Evolutionary conservation across 2,113 vertebrate species (phyloP).

Genomic region (Erythrocercus mccallii): DNA sequence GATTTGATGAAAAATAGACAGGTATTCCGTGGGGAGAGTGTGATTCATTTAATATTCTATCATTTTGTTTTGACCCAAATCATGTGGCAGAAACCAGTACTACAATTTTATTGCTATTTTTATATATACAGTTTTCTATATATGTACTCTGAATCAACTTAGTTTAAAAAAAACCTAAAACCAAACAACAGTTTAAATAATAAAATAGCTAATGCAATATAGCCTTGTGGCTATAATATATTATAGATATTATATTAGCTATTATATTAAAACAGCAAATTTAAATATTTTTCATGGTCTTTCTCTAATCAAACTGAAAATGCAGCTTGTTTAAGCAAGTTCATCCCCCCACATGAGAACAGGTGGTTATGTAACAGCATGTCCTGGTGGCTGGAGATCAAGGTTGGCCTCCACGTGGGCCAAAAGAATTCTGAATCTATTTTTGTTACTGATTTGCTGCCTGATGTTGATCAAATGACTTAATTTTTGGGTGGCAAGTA

Average conservation of each 20-base stretch:
- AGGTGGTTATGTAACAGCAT: neutral
- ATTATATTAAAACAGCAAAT: neutral
- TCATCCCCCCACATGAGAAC: neutral
- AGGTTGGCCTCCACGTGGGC: neutral
- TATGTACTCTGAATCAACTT: neutral
- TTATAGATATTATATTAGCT: no score
- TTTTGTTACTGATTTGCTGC: neutral
- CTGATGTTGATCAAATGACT: neutral
- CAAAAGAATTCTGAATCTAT: neutral
- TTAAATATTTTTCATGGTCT: neutral
- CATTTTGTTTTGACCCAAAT: neutral
- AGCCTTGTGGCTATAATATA: neutral
- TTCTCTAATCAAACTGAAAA: neutral
- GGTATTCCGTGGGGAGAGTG: neutral
- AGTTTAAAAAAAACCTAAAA: neutral
- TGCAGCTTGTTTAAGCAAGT: neutral
- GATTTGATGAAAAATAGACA: neutral
- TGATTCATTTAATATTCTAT: neutral
- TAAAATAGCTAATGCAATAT: neutral
- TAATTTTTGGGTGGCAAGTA: neutral
- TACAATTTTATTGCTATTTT: neutral
- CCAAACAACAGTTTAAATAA: neutral
- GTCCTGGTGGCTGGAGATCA: neutral
- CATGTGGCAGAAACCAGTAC: neutral
- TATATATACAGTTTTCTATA: neutral